Conservation (phyloP, 2,113 vertebrate species). For the Lycocorax pyrrhopterus region DNA sequence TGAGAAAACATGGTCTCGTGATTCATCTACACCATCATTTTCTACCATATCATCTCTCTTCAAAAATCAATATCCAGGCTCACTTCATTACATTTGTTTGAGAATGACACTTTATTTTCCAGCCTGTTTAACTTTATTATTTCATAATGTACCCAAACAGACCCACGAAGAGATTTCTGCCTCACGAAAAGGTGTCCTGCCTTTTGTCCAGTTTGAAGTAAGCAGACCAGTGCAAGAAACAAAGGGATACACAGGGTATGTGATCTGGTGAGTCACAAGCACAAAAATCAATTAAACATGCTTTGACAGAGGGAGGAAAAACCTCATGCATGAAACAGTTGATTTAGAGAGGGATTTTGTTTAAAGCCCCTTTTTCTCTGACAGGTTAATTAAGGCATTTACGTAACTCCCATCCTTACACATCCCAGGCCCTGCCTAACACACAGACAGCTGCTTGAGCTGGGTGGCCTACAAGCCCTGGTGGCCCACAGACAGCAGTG, state of each 20-base stretch:
- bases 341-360: neutral
- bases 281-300: neutral
- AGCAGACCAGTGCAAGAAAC: neutral
- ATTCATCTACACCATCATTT: neutral
- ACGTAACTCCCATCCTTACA: neutral
- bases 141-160: neutral
- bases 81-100: neutral
- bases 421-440: neutral
- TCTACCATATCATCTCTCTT: neutral
- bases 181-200: neutral
- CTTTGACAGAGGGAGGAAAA: neutral
- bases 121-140: neutral
- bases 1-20: neutral
- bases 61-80: neutral
- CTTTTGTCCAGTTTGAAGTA: neutral
- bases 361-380: neutral
- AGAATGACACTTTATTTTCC: neutral
- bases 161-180: neutral
- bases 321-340: neutral
- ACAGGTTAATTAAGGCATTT: neutral
- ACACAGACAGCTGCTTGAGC: neutral
- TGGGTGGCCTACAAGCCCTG: neutral
- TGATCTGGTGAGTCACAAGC: neutral
- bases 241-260: neutral
- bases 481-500: neutral